Base-by-base conservation (phyloP, 2,888 invertebrate species). In the Notodromas monacha region DNA sequence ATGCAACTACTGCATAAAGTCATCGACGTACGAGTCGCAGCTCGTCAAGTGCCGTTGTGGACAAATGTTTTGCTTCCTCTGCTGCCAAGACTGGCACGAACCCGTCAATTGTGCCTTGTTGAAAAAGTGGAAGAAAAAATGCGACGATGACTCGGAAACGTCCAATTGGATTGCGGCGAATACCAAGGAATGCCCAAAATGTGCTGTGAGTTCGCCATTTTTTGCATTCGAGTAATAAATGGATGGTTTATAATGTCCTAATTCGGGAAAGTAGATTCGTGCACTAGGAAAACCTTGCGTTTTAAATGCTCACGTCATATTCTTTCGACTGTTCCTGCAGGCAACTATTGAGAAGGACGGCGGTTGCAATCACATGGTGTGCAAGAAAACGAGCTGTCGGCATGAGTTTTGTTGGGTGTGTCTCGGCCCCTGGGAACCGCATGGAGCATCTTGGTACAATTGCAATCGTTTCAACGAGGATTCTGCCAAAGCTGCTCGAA, bases 361-460 rank as follows among this genome's bases (percentile, higher is more conserved):
- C 36, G 92, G 92, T 30, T 96, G 92, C 52, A 96, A 96, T 56
- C 92, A 96, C 54, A 92, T 96, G 89, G 73, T 76, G 31, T 96
- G 92, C 57, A 89, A 86, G 56, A 92, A 89, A 57, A 76, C 77
- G 55, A 77, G 73, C 51, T 96, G 92, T 52, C 79, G 79, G 52
- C 68, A 76, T 29, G 89, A 96, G 51, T 96, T 96, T 54, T 96
- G 92, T 55, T 96, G 92, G 92, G 84, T 92, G 15, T 96, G 92
- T 49, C 63, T 96, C 35, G 89, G 89, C 14, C 76, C 84, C 26
- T 96, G 92, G 92, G 81, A 86, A 48, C 89, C 89, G 1, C 92
- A 92, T 44, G 86, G 89, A 31, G 77, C 81, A 38, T 79, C 79
- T 36, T 89, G 86, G 84, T 92, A 89, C 52, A 81, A 77, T 48